Conservation (phyloP, 1,140 invertebrate species). For the Bombyx mandarina region DNA sequence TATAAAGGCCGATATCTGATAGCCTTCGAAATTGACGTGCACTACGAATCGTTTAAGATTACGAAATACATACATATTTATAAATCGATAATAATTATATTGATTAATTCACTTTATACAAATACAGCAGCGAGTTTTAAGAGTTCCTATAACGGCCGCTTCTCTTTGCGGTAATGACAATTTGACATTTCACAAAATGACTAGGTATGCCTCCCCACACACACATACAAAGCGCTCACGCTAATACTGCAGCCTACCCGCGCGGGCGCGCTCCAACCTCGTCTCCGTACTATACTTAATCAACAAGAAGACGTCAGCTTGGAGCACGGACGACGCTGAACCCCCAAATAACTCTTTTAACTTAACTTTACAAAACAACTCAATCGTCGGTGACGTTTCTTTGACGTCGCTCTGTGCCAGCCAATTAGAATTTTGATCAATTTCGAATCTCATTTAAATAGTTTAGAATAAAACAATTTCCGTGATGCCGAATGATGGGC, state of each 20-base stretch:
- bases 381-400: conserved; percentile 13
- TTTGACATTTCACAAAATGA: conserved; percentile 72
- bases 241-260: conserved; percentile 28
- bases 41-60: conserved; percentile 64
- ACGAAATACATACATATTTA: conserved; percentile 52
- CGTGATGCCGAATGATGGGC: conserved; percentile 34
- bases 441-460: conserved; percentile 21
- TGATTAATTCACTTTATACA: conserved; percentile 71
- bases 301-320: conserved; percentile 7
- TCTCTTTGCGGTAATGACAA: conserved; percentile 53
- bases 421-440: conserved; percentile 43
- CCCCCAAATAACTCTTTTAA: conserved; percentile 21
- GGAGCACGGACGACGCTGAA: conserved; percentile 1
- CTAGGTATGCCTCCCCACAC: conserved; percentile 60
- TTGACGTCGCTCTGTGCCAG: conserved; percentile 20
- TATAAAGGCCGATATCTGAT: conserved; percentile 29
- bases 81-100: conserved; percentile 56
- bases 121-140: conserved; percentile 73
- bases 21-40: conserved; percentile 66
- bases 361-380: conserved; percentile 52
- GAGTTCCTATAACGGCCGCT: conserved; percentile 72
- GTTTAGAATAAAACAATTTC: conserved; percentile 3
- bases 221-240: conserved; percentile 34
- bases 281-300: background rate
- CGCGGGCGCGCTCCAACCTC: conserved; percentile 3